Evolutionary conservation across 2,888 invertebrate species (phyloP).

Genomic region (Drosophila eohydei): DNA sequence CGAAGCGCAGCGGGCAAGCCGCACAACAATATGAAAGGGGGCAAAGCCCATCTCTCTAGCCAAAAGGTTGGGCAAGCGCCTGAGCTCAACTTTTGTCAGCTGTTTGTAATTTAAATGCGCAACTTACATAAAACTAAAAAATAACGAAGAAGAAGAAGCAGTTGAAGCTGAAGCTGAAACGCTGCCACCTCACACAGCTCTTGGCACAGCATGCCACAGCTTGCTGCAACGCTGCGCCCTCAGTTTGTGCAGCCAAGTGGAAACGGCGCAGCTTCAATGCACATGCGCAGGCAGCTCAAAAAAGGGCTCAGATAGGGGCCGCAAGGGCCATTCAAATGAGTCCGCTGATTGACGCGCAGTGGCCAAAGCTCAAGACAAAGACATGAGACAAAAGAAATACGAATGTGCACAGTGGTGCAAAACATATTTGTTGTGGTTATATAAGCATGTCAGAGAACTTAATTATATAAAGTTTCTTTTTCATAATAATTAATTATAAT

Average conservation of each 20-base stretch:
- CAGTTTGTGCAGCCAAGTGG: conserved; percentile 66
- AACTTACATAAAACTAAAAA: conserved; percentile 58
- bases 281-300: conserved; percentile 63
- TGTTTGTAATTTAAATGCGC: conserved; percentile 78
- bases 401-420: conserved; percentile 40
- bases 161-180: conserved; percentile 15
- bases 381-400: background rate
- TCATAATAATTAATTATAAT: background rate
- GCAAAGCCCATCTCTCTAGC: conserved; percentile 2
- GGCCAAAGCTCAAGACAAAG: conserved; percentile 26
- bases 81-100: conserved; percentile 67
- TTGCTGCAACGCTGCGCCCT: conserved; percentile 38
- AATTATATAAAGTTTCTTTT: background rate
- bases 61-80: conserved; percentile 64
- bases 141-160: background rate
- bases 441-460: background rate
- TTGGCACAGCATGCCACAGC: conserved; percentile 9
- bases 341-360: conserved; percentile 43
- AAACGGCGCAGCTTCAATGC: conserved; percentile 77
- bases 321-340: conserved; percentile 41
- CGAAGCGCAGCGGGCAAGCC: conserved; percentile 64
- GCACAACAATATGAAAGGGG: conserved; percentile 33
- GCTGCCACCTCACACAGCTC: conserved; percentile 35
- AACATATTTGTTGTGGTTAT: background rate
- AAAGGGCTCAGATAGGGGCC: conserved; percentile 23